Percentiles rank a stretch among this genome's conserved stretches.
These are phyloP conservation scores for Idaea dimidiata DNA, from an alignment of 2,888 invertebrate genomes.

Conservation along the genomic window DNA sequence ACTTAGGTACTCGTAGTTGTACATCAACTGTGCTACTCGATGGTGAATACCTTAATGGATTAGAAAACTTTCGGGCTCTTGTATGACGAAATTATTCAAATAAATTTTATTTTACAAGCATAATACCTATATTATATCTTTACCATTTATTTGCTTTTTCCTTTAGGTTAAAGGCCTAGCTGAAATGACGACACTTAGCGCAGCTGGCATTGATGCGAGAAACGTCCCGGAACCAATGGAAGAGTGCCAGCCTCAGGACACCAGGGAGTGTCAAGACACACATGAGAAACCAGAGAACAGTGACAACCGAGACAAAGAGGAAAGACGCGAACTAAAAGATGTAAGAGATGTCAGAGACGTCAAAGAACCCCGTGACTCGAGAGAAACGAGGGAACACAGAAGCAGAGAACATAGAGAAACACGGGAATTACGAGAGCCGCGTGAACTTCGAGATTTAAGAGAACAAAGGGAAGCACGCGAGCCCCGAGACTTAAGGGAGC, in stretches of 20 bases:
- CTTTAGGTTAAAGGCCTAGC: constrained; percentile 91
- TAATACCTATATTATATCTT: neutral
- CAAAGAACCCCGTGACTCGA: constrained; percentile 63
- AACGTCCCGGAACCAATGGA: constrained; percentile 76
- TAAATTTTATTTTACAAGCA: too few species aligned
- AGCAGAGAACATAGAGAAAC: constrained; percentile 29
- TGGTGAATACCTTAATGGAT: too few species aligned
- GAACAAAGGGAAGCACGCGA: constrained; percentile 56
- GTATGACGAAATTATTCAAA: too few species aligned
- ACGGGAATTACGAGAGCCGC: constrained; percentile 60
- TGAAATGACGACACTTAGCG: constrained; percentile 93
- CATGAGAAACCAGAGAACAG: constrained; percentile 60
- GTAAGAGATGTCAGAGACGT: constrained; percentile 52
- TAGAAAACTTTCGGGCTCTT: too few species aligned
- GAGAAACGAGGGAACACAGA: constrained; percentile 52
- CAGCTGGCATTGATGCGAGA: constrained; percentile 79
- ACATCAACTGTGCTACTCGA: too few species aligned
- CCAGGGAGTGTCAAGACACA: constrained; percentile 56
- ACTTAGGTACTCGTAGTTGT: too few species aligned
- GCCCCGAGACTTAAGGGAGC: constrained; percentile 59
- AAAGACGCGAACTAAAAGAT: constrained; percentile 61
- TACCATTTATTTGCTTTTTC: neutral
- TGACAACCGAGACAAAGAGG: constrained; percentile 64
- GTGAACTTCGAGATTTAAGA: constrained; percentile 52
- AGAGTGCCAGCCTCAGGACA: constrained; percentile 65